Evolutionary conservation across 2,797 vertebrate genomes (phyloP).

Genomic region (Netta rufina): DNA sequence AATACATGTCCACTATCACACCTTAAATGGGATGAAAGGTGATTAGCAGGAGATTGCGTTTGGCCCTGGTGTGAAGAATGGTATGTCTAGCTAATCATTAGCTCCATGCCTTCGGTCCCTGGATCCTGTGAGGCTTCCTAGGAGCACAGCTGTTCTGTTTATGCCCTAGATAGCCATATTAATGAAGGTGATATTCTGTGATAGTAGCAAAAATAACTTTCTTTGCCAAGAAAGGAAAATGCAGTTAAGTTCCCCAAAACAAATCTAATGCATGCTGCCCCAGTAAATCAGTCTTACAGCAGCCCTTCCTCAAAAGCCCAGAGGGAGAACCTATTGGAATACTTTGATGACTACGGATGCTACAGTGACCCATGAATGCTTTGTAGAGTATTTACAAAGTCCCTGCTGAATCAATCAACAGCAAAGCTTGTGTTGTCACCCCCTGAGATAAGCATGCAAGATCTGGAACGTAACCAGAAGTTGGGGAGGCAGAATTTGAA

Average conservation of each 20-base stretch:
- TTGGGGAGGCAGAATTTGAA: neutral
- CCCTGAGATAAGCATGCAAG: neutral
- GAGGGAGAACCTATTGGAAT: neutral
- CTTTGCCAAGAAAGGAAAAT: conserved; percentile 8
- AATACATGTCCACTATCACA: neutral
- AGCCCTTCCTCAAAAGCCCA: neutral
- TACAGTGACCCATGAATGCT: neutral
- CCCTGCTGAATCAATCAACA: neutral
- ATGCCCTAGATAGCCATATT: neutral
- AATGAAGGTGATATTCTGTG: neutral
- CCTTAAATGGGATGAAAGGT: neutral
- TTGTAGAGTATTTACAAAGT: neutral
- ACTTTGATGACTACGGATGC: neutral
- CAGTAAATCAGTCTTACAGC: neutral
- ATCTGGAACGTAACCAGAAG: neutral
- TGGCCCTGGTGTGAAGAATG: neutral
- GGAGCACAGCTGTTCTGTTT: neutral
- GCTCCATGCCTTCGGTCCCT: neutral
- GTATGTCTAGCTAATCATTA: neutral
- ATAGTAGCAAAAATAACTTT: neutral
- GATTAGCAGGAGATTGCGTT: neutral
- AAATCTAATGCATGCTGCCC: neutral
- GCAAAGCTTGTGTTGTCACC: conserved; percentile 1
- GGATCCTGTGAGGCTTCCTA: neutral
- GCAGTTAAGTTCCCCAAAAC: neutral